Conservation (phyloP, 2,888 invertebrate species). For the Leucoptera coffeella region DNA sequence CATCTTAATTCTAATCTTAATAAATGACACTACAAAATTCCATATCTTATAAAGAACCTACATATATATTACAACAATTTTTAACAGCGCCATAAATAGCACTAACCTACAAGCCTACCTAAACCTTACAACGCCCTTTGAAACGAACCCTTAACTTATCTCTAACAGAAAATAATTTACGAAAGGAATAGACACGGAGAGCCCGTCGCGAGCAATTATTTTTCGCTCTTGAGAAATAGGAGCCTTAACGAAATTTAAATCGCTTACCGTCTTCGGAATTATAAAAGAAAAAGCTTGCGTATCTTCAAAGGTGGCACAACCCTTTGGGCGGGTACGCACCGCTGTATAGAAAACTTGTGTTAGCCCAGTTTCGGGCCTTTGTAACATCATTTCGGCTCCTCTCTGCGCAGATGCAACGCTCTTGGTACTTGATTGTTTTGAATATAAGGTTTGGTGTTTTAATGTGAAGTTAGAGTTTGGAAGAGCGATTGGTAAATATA, state of each 20-base stretch:
- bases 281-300: slow-evolving; percentile 48
- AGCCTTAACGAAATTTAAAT: slow-evolving; percentile 51
- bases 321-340: slow-evolving; percentile 39
- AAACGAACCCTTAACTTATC: no score
- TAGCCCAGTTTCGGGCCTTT: slow-evolving; percentile 53
- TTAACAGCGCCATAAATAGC: no score
- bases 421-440: slow-evolving; percentile 15
- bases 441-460: no score
- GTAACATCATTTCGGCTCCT: slow-evolving; percentile 51
- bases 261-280: slow-evolving; percentile 35
- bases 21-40: no score
- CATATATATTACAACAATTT: no score
- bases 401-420: slow-evolving; percentile 11
- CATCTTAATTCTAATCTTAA: no score
- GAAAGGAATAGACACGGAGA: not conserved
- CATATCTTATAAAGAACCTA: no score
- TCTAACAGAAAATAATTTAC: no score
- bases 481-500: no score
- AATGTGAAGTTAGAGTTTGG: no score
- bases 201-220: slow-evolving; percentile 40
- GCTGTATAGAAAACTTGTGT: slow-evolving; percentile 55
- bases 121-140: no score
- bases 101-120: no score
- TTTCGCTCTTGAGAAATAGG: slow-evolving; percentile 44
- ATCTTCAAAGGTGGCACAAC: slow-evolving; percentile 49